Conservation (phyloP, 2,888 invertebrate genomes). For the Erebia aethiops region DNA sequence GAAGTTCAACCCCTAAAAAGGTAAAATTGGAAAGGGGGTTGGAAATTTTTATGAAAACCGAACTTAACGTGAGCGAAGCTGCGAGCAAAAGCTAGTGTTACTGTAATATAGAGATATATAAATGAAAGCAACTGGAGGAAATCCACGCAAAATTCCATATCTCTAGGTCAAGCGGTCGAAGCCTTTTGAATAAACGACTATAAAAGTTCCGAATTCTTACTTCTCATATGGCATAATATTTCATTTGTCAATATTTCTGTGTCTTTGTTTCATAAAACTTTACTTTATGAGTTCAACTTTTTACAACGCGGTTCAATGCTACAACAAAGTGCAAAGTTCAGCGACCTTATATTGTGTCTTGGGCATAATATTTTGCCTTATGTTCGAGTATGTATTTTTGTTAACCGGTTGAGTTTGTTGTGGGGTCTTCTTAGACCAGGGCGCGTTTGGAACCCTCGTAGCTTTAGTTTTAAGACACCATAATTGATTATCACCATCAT, state of each 20-base stretch:
- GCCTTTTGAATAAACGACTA: not conserved
- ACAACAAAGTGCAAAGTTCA: constrained; percentile 21
- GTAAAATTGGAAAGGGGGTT: too few species aligned
- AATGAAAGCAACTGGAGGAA: not conserved
- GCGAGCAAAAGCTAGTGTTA: too few species aligned
- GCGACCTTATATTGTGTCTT: not conserved
- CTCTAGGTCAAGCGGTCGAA: constrained; percentile 4
- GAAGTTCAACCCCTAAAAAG: too few species aligned
- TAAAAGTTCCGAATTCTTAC: constrained; percentile 3
- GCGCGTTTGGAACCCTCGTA: too few species aligned
- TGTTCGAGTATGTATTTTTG: not conserved
- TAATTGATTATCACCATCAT: too few species aligned
- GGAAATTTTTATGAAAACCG: too few species aligned
- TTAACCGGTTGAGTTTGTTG: too few species aligned
- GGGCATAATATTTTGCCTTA: not conserved
- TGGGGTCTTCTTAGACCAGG: too few species aligned
- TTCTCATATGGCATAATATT: not conserved
- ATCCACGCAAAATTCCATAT: not conserved
- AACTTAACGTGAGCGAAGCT: too few species aligned
- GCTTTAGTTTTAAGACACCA: too few species aligned
- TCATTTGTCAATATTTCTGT: not conserved
- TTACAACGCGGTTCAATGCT: constrained; percentile 17
- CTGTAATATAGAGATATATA: not conserved
- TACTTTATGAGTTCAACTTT: constrained; percentile 12
- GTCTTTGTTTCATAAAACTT: constrained; percentile 9